A percentile compares a stretch with the other conserved stretches of the same genome.
Evolutionary conservation across 2,113 vertebrate species (phyloP).

Genomic region (Saccopteryx leptura): DNA sequence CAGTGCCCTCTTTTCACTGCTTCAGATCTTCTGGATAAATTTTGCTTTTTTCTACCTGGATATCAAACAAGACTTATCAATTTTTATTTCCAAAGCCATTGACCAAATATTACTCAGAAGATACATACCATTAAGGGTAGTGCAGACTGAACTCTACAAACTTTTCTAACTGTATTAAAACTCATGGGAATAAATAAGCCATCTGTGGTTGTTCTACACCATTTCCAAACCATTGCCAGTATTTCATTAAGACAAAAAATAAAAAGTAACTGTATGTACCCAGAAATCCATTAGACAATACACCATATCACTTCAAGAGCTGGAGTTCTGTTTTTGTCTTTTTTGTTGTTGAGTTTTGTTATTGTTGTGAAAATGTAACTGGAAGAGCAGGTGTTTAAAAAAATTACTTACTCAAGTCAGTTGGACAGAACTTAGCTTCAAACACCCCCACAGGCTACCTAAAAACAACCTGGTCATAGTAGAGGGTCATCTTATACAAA

Average conservation of each 20-base stretch:
- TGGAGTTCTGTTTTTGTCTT: not conserved
- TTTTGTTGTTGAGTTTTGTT: not conserved
- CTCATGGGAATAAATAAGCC: not conserved
- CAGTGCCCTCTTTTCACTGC: not conserved
- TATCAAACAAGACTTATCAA: slow-evolving; percentile 26
- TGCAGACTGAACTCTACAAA: not conserved
- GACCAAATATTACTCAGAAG: not conserved
- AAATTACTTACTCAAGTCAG: not conserved
- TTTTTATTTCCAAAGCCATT: not conserved
- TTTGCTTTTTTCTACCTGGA: not conserved
- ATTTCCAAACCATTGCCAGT: not conserved
- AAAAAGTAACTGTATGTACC: not conserved
- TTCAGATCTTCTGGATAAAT: slow-evolving; percentile 11
- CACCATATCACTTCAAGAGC: not conserved
- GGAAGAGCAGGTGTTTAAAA: not conserved
- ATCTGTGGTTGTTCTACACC: not conserved
- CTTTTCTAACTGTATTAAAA: not conserved
- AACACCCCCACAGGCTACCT: not conserved
- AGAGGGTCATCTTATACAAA: not conserved
- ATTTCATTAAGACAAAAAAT: slow-evolving; percentile 49
- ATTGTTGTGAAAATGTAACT: slow-evolving; percentile 17
- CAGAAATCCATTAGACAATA: slow-evolving; percentile 1
- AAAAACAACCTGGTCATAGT: not conserved
- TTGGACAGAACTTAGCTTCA: slow-evolving; percentile 32
- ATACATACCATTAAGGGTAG: not conserved